These are phyloP conservation scores for Probaryconus sp. DNA, from an alignment of 1,140 invertebrate genomes.

Conservation along the genomic window DNA sequence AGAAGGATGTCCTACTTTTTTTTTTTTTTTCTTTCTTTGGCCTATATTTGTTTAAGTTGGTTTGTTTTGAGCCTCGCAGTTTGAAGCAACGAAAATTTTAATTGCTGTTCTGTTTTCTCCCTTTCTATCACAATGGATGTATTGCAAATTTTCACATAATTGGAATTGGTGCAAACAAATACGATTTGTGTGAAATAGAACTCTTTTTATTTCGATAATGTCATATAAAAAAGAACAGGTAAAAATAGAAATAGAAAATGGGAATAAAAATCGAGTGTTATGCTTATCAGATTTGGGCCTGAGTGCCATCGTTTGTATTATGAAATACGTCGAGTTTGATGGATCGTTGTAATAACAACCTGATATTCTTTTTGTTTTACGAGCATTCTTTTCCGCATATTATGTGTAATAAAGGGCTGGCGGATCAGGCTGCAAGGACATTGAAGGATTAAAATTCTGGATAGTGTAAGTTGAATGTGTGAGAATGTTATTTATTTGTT, in stretches of 20 bases:
- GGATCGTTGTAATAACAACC: neutral
- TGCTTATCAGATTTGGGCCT: no score
- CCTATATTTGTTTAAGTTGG: conserved; percentile 26
- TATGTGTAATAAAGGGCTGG: conserved; percentile 3
- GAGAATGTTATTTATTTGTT: conserved; percentile 29
- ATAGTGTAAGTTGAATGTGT: conserved; percentile 7
- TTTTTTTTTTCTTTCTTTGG: no score
- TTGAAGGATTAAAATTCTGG: conserved; percentile 12
- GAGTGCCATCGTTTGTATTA: neutral
- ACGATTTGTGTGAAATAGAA: no score
- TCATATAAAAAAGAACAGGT: no score
- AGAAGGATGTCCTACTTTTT: conserved; percentile 30
- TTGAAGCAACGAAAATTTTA: conserved; percentile 4
- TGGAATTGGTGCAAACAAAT: no score
- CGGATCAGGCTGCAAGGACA: neutral
- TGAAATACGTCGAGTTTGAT: neutral
- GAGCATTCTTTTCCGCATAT: neutral
- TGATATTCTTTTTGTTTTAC: no score
- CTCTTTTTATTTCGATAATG: no score
- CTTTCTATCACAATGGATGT: no score
- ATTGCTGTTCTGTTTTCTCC: neutral
- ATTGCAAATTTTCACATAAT: no score
- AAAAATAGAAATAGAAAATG: no score
- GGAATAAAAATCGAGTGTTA: no score
- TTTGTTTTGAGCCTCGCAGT: conserved; percentile 1